Evolutionary conservation across 2,888 invertebrate species (phyloP).

Genomic region (Aplocera efformata): DNA sequence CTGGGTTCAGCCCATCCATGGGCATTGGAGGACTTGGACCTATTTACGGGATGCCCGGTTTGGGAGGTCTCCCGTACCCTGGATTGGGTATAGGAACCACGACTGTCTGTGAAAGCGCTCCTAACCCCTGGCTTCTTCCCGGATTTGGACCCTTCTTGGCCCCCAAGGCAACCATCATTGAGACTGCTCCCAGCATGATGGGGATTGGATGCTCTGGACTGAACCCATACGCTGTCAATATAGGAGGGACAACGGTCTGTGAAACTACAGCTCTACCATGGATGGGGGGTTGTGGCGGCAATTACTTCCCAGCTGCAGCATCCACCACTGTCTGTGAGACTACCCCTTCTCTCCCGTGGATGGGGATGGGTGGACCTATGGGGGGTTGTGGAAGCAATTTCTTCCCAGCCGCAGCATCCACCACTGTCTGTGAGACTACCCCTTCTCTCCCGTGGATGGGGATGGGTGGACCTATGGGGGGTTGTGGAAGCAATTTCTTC

Average conservation of each 20-base stretch:
- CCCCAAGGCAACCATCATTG: too few relatives aligned
- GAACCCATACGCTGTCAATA: too few relatives aligned
- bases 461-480: constrained; percentile 10
- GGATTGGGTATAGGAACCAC: constrained; percentile 8
- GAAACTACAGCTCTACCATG: too few relatives aligned
- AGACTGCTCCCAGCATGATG: not conserved
- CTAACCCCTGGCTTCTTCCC: too few relatives aligned
- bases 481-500: constrained; percentile 5
- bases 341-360: too few relatives aligned
- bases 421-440: constrained; percentile 25
- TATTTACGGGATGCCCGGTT: constrained; percentile 2
- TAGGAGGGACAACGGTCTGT: too few relatives aligned
- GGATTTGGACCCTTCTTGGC: too few relatives aligned
- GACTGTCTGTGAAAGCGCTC: constrained; percentile 20
- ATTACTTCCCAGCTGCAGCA: too few relatives aligned
- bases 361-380: constrained; percentile 10
- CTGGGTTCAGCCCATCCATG: not conserved
- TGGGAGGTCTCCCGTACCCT: constrained; percentile 2
- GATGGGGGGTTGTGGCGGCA: too few relatives aligned
- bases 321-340: too few relatives aligned
- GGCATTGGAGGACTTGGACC: not conserved
- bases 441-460: constrained; percentile 13
- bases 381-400: too few relatives aligned
- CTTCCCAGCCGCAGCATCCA: too few relatives aligned
- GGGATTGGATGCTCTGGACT: constrained; percentile 6